A percentile compares a stretch with the other conserved stretches of the same genome.
phyloP scores from a whole-genome alignment of 2,888 invertebrate species.

The Geophilus truncorum region DNA sequence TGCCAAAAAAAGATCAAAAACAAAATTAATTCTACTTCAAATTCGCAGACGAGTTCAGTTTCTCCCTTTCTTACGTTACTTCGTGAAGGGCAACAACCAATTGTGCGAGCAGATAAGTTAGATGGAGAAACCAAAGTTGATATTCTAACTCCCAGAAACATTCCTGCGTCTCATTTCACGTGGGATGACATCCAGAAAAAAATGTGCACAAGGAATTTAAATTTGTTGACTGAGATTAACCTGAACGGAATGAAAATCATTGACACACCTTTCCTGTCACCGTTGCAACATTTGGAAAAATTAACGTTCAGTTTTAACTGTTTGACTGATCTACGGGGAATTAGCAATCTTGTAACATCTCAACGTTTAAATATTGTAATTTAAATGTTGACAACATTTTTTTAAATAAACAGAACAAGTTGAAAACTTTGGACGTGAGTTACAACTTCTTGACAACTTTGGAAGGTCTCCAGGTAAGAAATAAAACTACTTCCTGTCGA shows the following conservation, averaged over 20 bases:
- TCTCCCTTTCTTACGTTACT: neutral
- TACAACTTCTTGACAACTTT: conserved; percentile 1
- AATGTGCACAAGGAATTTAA: neutral
- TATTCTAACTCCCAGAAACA: neutral
- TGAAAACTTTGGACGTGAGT: conserved; percentile 30
- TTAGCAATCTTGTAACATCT: conserved; percentile 25
- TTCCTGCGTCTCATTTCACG: neutral
- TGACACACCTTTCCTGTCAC: neutral
- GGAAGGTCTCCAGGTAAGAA: conserved; percentile 29
- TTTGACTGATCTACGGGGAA: conserved; percentile 25
- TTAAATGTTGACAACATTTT: no score
- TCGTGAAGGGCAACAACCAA: neutral
- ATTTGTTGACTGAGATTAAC: neutral
- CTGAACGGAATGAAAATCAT: conserved; percentile 18
- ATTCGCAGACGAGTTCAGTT: neutral
- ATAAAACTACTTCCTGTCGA: no score
- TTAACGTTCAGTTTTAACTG: conserved; percentile 25
- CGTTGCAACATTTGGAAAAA: neutral
- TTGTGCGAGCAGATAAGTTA: neutral
- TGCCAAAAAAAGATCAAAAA: neutral
- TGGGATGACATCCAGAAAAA: conserved; percentile 8
- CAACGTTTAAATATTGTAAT: no score
- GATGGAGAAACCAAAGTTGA: neutral
- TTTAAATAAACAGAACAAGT: neutral
- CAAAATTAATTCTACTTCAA: neutral